Evolutionary conservation across 2,797 vertebrate species (phyloP).

Genomic region (Strix occidentalis): DNA sequence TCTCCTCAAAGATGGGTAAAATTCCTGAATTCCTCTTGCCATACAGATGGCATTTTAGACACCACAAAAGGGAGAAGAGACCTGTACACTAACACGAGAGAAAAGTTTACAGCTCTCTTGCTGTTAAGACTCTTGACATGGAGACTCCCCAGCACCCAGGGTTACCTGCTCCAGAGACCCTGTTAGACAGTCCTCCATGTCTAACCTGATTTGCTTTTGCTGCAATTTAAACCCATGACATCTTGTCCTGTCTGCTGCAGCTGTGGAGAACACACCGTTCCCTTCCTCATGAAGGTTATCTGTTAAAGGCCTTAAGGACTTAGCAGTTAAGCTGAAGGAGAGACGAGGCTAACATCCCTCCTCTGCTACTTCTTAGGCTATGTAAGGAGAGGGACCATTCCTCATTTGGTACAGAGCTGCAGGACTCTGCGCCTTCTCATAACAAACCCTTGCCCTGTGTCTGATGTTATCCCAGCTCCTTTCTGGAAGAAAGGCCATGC

Average conservation of each 20-base stretch:
- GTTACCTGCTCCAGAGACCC: background rate
- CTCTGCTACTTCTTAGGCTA: background rate
- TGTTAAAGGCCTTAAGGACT: background rate
- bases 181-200: background rate
- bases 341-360: background rate
- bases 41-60: background rate
- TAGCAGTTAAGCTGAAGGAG: background rate
- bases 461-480: background rate
- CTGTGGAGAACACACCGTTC: background rate
- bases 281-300: background rate
- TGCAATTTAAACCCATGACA: background rate
- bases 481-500: background rate
- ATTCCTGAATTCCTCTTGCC: background rate
- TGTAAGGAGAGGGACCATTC: background rate
- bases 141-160: background rate
- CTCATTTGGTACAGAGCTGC: background rate
- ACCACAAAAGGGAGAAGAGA: background rate
- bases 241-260: background rate
- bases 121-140: rapidly evolving
- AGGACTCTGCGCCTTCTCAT: background rate
- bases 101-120: background rate
- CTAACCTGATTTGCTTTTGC: background rate
- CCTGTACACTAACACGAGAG: background rate
- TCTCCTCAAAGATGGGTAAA: background rate
- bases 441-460: background rate